These are phyloP conservation scores for Mythimna albipuncta DNA, from an alignment of 2,888 invertebrate genomes.

Conservation along the genomic window DNA sequence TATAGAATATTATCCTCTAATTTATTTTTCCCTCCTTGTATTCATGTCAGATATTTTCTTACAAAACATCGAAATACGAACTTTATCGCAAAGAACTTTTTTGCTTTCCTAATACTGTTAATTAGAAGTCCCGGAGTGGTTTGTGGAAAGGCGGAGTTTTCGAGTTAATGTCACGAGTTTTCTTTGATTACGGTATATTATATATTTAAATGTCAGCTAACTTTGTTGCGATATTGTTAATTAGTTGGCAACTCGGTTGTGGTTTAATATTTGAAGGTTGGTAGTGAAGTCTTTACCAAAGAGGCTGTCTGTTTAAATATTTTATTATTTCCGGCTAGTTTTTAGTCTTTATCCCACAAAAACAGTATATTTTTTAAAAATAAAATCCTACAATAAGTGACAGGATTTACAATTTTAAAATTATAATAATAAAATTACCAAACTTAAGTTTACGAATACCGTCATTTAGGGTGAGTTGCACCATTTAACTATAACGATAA, in stretches of 20 bases:
- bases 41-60: background rate
- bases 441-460: no score
- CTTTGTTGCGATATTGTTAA: slow-evolving; percentile 31
- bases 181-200: slow-evolving; percentile 52
- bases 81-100: slow-evolving; percentile 24
- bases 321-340: background rate
- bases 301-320: background rate
- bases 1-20: no score
- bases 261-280: background rate
- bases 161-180: slow-evolving; percentile 23
- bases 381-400: no score
- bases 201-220: slow-evolving; percentile 30
- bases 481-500: no score
- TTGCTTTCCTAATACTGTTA: slow-evolving; percentile 21
- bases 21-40: background rate
- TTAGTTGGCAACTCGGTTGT: slow-evolving; percentile 10
- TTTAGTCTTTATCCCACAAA: background rate
- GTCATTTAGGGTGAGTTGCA: no score
- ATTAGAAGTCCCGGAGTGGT: slow-evolving; percentile 31
- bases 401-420: no score
- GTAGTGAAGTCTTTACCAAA: background rate
- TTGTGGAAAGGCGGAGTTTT: slow-evolving; percentile 5
- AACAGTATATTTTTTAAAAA: no score
- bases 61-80: slow-evolving; percentile 10
- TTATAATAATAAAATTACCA: no score